Evolutionary conservation across 2,888 invertebrate genomes (phyloP).

Genomic region (Rhabditoides inermis): DNA sequence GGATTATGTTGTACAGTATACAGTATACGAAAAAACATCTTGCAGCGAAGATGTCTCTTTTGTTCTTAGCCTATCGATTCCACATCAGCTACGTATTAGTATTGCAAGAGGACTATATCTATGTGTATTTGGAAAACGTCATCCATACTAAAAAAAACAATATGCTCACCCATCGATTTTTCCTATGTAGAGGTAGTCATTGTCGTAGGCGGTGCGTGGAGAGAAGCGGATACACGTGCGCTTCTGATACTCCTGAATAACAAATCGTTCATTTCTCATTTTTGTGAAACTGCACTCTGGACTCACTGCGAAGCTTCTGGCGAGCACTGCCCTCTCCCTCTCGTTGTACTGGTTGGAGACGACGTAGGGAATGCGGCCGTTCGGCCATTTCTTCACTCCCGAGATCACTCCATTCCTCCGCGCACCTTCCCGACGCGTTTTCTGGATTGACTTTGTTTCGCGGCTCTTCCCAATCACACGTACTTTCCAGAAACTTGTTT

Average conservation of each 20-base stretch:
- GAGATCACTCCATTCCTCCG: slow-evolving; percentile 45
- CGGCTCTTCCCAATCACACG: background rate
- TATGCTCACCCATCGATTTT: slow-evolving; percentile 49
- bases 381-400: slow-evolving; percentile 50
- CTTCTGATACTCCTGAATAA: slow-evolving; percentile 42
- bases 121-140: too few species aligned
- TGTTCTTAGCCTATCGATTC: too few species aligned
- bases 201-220: slow-evolving; percentile 39
- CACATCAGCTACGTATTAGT: background rate
- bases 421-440: slow-evolving; percentile 18
- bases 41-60: background rate
- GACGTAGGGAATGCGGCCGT: slow-evolving; percentile 51
- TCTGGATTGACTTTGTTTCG: too few species aligned
- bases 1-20: background rate
- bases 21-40: background rate
- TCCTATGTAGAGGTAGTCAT: slow-evolving; percentile 52
- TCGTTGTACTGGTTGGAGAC: slow-evolving; percentile 48
- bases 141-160: slow-evolving; percentile 1
- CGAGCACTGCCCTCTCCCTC: slow-evolving; percentile 48
- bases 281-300: slow-evolving; percentile 2
- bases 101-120: background rate
- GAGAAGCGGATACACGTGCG: slow-evolving; percentile 50
- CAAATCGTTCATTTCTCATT: slow-evolving; percentile 4
- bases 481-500: background rate
- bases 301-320: slow-evolving; percentile 42